Percentiles rank a stretch among this genome's conserved stretches.
Evolutionary conservation across 2,113 vertebrate species (phyloP).

Genomic region (Nibea albiflora): DNA sequence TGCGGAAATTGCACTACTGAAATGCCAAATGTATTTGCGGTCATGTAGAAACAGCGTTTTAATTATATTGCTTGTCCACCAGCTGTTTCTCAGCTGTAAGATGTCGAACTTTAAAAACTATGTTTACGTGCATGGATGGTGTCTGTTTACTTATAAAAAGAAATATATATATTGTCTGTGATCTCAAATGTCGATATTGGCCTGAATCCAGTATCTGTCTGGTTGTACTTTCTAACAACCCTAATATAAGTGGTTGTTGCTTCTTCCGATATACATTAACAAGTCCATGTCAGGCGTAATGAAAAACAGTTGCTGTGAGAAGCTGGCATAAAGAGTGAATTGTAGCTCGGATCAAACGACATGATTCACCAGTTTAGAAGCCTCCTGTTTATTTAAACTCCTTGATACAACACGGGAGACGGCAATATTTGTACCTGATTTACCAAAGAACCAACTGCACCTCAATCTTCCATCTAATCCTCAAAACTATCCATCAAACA

Average conservation of each 20-base stretch:
- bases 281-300: not conserved
- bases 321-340: not conserved
- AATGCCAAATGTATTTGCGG: not conserved
- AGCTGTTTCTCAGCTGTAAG: not conserved
- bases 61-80: not conserved
- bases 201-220: too few relatives aligned
- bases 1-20: not conserved
- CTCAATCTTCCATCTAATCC: slow-evolving; percentile 1
- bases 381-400: not conserved
- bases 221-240: too few relatives aligned
- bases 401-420: not conserved
- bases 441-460: not conserved
- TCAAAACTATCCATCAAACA: not conserved
- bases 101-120: too few relatives aligned
- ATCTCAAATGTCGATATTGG: too few relatives aligned
- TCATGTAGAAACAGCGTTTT: not conserved
- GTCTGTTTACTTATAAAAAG: too few relatives aligned
- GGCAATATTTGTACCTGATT: not conserved
- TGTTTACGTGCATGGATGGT: too few relatives aligned
- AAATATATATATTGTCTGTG: too few relatives aligned
- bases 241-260: not conserved
- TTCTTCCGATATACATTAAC: not conserved
- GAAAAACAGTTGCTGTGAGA: slow-evolving; percentile 2
- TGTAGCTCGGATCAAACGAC: not conserved
- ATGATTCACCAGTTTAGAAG: not conserved